Percentiles rank a stretch among this genome's conserved stretches.
These are phyloP conservation scores for Vanacampus margaritifer DNA, from an alignment of 2,113 vertebrate genomes.

Conservation along the genomic window DNA sequence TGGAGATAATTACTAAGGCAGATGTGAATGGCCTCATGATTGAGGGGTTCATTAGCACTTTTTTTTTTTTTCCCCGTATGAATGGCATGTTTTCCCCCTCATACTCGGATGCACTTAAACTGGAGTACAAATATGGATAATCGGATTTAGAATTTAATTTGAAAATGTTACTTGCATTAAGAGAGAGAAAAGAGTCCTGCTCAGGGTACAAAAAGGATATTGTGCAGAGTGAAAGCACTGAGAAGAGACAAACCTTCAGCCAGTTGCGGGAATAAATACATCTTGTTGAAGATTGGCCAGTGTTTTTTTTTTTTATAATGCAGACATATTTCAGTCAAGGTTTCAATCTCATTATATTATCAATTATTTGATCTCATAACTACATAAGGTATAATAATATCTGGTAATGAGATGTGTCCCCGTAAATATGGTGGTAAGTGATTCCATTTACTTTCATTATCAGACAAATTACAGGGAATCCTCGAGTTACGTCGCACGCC, in stretches of 20 bases:
- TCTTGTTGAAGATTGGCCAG: conserved; percentile 1
- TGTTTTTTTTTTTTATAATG: background rate
- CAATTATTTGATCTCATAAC: background rate
- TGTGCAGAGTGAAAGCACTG: background rate
- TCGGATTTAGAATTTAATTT: conserved; percentile 9
- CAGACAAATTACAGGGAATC: too few relatives aligned
- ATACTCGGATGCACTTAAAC: background rate
- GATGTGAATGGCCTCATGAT: conserved; percentile 37
- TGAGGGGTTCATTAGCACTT: conserved; percentile 47
- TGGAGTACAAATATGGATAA: conserved; percentile 17
- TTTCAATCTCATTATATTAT: too few relatives aligned
- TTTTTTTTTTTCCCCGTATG: background rate
- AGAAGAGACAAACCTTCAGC: background rate
- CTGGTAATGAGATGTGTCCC: too few relatives aligned
- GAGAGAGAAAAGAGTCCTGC: background rate
- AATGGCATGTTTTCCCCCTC: background rate
- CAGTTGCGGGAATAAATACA: conserved; percentile 9
- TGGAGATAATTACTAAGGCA: conserved; percentile 32
- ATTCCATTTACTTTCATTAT: too few relatives aligned
- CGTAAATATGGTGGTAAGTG: too few relatives aligned
- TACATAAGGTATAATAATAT: background rate
- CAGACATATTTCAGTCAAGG: too few relatives aligned
- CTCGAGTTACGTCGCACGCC: too few relatives aligned
- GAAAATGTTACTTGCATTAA: background rate
- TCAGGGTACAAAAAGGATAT: background rate